Evolutionary conservation across 2,113 vertebrate genomes (phyloP).

Genomic region (Carlito syrichta): DNA sequence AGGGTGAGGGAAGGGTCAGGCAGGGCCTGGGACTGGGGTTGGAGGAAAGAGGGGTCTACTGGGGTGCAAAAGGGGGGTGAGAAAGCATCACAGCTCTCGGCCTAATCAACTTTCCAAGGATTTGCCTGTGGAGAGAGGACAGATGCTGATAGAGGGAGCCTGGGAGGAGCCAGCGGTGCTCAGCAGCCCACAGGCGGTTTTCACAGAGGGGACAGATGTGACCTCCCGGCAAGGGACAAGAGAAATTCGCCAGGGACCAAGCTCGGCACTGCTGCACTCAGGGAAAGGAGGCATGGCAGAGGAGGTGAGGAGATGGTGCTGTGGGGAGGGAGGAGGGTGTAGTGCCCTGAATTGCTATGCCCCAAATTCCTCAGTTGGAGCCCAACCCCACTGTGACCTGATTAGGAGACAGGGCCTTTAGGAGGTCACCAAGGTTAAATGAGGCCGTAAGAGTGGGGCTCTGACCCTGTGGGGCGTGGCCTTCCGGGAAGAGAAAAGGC

Average conservation of each 20-base stretch:
- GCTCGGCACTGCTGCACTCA: too few relatives aligned
- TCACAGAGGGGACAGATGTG: not conserved
- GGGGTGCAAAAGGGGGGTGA: not conserved
- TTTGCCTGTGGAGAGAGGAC: too few relatives aligned
- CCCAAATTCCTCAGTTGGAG: not conserved
- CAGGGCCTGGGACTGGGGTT: not conserved
- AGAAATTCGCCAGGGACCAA: not conserved
- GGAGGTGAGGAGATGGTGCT: not conserved
- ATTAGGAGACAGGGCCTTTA: accelerated
- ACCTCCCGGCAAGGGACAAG: not conserved
- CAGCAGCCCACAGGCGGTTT: not conserved
- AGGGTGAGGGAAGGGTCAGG: not conserved
- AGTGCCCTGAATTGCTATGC: not conserved
- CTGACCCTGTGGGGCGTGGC: not conserved
- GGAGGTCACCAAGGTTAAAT: not conserved
- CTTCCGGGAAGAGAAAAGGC: not conserved
- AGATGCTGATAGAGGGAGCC: not conserved
- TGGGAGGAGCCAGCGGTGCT: not conserved
- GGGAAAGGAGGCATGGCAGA: not conserved
- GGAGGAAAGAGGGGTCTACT: not conserved
- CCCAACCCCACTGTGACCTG: not conserved
- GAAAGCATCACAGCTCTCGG: not conserved
- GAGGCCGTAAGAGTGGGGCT: not conserved
- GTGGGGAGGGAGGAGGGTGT: not conserved
- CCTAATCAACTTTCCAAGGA: not conserved